Conservation (phyloP, 2,113 vertebrate genomes). For the Cyprinodon brontotheroides region DNA sequence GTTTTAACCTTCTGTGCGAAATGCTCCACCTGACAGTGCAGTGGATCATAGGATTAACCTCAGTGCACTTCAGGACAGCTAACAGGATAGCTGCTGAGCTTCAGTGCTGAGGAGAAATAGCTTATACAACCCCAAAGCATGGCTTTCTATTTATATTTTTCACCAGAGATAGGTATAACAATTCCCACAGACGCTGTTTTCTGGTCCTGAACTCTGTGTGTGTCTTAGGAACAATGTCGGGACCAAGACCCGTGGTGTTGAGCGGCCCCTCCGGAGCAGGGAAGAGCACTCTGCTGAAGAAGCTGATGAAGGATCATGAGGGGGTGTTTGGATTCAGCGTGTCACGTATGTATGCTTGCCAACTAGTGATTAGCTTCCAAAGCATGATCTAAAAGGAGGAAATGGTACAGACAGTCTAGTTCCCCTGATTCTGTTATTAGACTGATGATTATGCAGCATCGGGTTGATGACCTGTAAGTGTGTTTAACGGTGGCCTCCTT, state of each 20-base stretch:
- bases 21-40: not conserved
- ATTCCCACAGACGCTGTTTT: not conserved
- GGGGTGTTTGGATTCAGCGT: conserved; percentile 95
- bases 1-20: not conserved
- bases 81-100: conserved; percentile 25
- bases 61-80: conserved; percentile 22
- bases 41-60: conserved; percentile 69
- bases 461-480: not conserved
- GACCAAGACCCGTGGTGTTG: conserved; percentile 92
- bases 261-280: conserved; percentile 95
- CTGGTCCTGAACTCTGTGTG: not conserved
- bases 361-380: not conserved
- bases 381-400: conserved; percentile 14
- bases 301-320: conserved; percentile 86
- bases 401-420: not conserved
- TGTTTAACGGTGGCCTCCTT: conserved; percentile 13
- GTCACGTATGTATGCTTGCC: conserved; percentile 86
- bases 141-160: not conserved
- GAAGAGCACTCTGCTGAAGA: conserved; percentile 96
- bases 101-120: not conserved
- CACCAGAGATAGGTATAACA: not conserved
- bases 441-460: not conserved
- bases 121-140: not conserved
- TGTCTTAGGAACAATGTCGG: conserved; percentile 82
- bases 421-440: not conserved